Evolutionary conservation across 2,113 vertebrate species (phyloP), one percentile per base, ranked within the genome.

Genomic region (Tragelaphus imberbis): DNA sequence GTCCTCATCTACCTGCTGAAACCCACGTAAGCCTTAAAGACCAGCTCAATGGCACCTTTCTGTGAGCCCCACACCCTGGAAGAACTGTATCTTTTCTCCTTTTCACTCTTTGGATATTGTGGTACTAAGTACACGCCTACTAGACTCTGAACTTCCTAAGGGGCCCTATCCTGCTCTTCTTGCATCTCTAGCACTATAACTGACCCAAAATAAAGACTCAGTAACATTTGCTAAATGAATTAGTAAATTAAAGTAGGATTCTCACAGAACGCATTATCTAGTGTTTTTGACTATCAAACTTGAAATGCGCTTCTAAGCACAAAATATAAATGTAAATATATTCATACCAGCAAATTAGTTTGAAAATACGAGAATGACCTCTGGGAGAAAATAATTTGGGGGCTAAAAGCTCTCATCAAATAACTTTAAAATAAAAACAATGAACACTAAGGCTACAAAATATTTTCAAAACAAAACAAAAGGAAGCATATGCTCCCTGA

Each of bases 391-490:
- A 49, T 11, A 85, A 88, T 53, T 55, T 4, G 11, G 49, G 27
- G n/a, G 17, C 91, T 55, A 90, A 95, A 80, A 89, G 51, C 33
- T 47, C 36, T 95, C 28, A 40, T 51, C 82, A 97, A 95, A 88
- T 71, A 87, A 88, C 40, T 93, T 92, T 77, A 97, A 80, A 65
- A 68, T 49, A 33, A 75, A 94, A 86, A 84, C 68, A 95, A 89
- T 49, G 71, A 94, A 94, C 4, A 71, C 79, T 68, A 80, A n/a
- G 59, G 71, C 40, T 93, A 93, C 68, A 95, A 82, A 89, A 87
- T 95, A 94, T 86, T 97, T 95, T 51, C 68, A 85, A 63, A 92
- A 97, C 89, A 96, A 89, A 94, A 96, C 88, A 96, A 87, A 95
- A 93, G 86, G 86, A 88, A 95, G 65, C 65, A 33, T 94, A 96